These are phyloP conservation scores for Lasioglossum calceatum DNA, from an alignment of 2,888 invertebrate genomes.

Conservation along the genomic window DNA sequence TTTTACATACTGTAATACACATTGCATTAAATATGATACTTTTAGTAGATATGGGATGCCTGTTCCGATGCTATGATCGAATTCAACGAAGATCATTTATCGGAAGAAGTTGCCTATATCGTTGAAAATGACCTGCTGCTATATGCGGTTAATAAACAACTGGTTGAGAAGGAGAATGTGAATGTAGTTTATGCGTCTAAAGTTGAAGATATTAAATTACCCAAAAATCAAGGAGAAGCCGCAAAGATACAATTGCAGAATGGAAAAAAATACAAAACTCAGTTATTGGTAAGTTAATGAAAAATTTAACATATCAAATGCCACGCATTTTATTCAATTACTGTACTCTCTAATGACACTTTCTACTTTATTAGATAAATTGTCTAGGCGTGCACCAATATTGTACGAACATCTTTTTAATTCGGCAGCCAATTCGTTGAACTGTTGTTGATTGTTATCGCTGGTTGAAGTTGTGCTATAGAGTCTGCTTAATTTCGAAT, in stretches of 20 bases:
- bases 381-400: slow-evolving; percentile 74
- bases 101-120: slow-evolving; percentile 93
- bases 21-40: slow-evolving; percentile 32
- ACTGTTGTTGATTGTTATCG: slow-evolving; percentile 75
- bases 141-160: slow-evolving; percentile 89
- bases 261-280: slow-evolving; percentile 88
- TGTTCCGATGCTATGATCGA: slow-evolving; percentile 95
- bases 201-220: slow-evolving; percentile 88
- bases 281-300: slow-evolving; percentile 88
- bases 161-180: slow-evolving; percentile 87
- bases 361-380: slow-evolving; percentile 75
- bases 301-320: not conserved
- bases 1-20: slow-evolving; percentile 9
- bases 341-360: slow-evolving; percentile 70
- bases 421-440: slow-evolving; percentile 77
- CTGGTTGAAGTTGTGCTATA: slow-evolving; percentile 73
- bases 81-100: slow-evolving; percentile 91
- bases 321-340: slow-evolving; percentile 17
- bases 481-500: slow-evolving; percentile 71
- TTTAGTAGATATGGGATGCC: slow-evolving; percentile 95
- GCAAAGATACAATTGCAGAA: slow-evolving; percentile 87
- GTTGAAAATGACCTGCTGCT: slow-evolving; percentile 97
- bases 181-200: slow-evolving; percentile 89
- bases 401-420: slow-evolving; percentile 77
- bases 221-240: slow-evolving; percentile 81